Percentiles rank a stretch among this genome's conserved stretches.
Evolutionary conservation across 1,140 invertebrate species (phyloP).

Genomic region (Anadara kagoshimensis): DNA sequence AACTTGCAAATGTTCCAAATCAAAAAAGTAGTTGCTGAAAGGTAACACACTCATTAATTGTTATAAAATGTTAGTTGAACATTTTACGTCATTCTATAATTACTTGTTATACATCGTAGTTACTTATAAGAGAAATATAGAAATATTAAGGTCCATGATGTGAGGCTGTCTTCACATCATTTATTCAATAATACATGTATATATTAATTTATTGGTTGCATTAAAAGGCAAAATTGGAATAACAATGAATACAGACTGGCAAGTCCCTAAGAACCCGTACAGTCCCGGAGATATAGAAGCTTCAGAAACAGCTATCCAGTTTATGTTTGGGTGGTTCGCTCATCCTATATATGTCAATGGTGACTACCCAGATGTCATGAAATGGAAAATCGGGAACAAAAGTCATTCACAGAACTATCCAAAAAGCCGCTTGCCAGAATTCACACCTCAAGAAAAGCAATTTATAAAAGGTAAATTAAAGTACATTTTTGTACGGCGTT

Average conservation of each 20-base stretch:
- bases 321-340: conserved; percentile 69
- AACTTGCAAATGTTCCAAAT: too few species aligned
- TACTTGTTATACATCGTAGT: too few species aligned
- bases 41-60: too few species aligned
- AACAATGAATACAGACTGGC: conserved; percentile 47
- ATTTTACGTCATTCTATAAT: too few species aligned
- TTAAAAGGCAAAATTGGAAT: conserved; percentile 55
- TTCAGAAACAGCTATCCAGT: conserved; percentile 58
- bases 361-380: conserved; percentile 71
- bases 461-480: conserved; percentile 50
- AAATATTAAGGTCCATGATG: too few species aligned
- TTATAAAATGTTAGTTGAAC: too few species aligned
- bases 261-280: conserved; percentile 44
- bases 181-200: too few species aligned
- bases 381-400: conserved; percentile 51
- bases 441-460: conserved; percentile 40
- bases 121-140: too few species aligned
- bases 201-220: too few species aligned
- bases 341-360: conserved; percentile 69
- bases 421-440: conserved; percentile 54
- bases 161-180: too few species aligned
- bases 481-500: too few species aligned
- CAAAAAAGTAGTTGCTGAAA: too few species aligned
- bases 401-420: conserved; percentile 48
- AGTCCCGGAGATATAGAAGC: conserved; percentile 52